phyloP scores from a whole-genome alignment of 2,113 vertebrate genomes.

The Anoura caudifer region DNA sequence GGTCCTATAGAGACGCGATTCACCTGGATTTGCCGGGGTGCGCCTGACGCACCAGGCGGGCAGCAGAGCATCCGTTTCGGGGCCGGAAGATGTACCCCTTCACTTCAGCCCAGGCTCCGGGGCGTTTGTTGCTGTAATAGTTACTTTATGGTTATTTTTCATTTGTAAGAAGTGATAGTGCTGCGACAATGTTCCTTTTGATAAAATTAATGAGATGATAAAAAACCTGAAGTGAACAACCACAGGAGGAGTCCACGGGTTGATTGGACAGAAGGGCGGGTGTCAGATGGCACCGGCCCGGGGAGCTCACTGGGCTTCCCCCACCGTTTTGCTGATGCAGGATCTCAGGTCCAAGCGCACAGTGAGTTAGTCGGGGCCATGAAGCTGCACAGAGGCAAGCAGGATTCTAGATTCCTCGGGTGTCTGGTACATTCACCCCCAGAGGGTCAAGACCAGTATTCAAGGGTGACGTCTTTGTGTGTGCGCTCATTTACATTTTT shows the following conservation, averaged over 20 bases:
- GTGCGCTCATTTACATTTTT: neutral
- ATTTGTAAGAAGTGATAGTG: neutral
- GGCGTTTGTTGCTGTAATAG: neutral
- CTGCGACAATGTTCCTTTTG: neutral
- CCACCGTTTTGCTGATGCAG: neutral
- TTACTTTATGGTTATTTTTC: neutral
- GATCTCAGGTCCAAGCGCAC: neutral
- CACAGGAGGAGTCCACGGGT: neutral
- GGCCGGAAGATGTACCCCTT: too few relatives aligned
- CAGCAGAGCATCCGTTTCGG: neutral
- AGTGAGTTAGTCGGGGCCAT: neutral
- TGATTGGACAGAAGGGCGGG: accelerated
- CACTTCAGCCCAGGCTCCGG: neutral
- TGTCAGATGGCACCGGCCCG: accelerated
- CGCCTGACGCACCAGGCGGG: accelerated
- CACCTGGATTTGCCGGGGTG: neutral
- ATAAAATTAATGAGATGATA: neutral
- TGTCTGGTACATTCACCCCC: neutral
- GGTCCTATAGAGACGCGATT: neutral
- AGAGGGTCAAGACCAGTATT: neutral
- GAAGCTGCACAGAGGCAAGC: neutral
- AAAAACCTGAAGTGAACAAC: neutral
- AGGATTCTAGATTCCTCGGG: accelerated
- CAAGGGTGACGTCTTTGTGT: neutral
- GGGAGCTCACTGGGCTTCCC: neutral